phyloP scores from a whole-genome alignment of 2,888 invertebrate species.

The Drosophila meridiana region DNA sequence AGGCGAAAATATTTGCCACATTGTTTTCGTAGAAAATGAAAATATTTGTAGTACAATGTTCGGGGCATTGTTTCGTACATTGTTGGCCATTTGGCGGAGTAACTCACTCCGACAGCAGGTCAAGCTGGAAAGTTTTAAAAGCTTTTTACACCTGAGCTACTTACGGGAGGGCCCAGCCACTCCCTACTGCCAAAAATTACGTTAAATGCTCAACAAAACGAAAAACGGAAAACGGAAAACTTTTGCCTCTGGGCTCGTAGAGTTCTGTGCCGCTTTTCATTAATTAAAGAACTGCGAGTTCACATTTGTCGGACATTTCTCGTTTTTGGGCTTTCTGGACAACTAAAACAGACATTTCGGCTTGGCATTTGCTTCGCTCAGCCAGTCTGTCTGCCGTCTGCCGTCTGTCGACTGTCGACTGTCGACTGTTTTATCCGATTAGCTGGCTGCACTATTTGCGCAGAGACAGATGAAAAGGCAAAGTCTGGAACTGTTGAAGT shows the following conservation, averaged over 20 bases:
- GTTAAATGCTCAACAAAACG: slow-evolving; percentile 51
- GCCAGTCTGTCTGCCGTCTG: slow-evolving; percentile 6
- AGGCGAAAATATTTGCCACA: slow-evolving; percentile 3
- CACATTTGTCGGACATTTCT: slow-evolving; percentile 38
- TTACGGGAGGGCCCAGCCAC: slow-evolving; percentile 24
- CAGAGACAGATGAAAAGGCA: slow-evolving; percentile 29
- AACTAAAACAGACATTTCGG: slow-evolving; percentile 30
- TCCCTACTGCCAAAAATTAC: slow-evolving; percentile 19
- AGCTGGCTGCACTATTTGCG: slow-evolving; percentile 56
- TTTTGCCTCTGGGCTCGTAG: slow-evolving; percentile 29
- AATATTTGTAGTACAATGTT: slow-evolving; percentile 16
- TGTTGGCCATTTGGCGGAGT: slow-evolving; percentile 30
- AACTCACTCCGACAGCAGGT: slow-evolving; percentile 53
- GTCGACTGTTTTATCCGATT: slow-evolving; percentile 49
- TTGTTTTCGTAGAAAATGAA: slow-evolving; percentile 17
- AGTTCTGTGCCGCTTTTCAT: slow-evolving; percentile 50
- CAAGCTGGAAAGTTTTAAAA: slow-evolving; percentile 67
- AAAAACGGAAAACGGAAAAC: slow-evolving; percentile 16
- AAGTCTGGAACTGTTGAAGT: slow-evolving; percentile 24
- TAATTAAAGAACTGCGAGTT: slow-evolving; percentile 60
- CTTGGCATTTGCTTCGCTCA: slow-evolving; percentile 2
- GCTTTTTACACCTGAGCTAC: slow-evolving; percentile 66
- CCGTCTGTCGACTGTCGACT: slow-evolving; percentile 9
- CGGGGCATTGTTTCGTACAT: slow-evolving; percentile 32
- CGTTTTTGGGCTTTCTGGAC: not conserved